Evolutionary conservation across 92 coral and sea anemone species (phyloP).

Genomic region (Phenganax subtilis): DNA sequence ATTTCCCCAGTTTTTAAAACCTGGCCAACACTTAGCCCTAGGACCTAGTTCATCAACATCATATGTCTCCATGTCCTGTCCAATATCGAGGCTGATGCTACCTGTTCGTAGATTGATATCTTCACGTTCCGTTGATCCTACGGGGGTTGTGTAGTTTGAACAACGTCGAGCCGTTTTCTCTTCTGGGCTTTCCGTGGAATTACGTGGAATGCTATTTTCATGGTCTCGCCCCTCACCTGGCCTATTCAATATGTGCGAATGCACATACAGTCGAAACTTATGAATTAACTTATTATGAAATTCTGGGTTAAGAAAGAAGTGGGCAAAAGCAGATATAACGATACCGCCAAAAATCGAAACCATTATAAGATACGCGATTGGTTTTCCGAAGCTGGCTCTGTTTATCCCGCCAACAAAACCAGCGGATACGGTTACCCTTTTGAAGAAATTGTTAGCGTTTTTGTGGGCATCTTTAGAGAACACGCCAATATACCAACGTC

Average conservation of each 20-base stretch:
- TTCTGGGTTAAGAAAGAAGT: conserved; percentile 86
- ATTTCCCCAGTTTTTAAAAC: conserved; percentile 59
- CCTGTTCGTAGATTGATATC: conserved; percentile 35
- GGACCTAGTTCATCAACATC: conserved; percentile 29
- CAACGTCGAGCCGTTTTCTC: too few relatives aligned
- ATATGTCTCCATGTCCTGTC: neutral
- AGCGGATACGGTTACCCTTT: conserved; percentile 57
- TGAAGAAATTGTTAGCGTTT: conserved; percentile 14
- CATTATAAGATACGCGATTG: conserved; percentile 58
- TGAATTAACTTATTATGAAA: conserved; percentile 50
- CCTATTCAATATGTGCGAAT: neutral
- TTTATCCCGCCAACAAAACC: conserved; percentile 55
- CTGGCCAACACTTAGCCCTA: conserved; percentile 53
- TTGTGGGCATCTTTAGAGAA: conserved; percentile 40
- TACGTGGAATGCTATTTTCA: conserved; percentile 3
- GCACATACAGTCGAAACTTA: conserved; percentile 10
- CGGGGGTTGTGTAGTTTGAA: too few relatives aligned
- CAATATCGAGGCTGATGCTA: conserved; percentile 43
- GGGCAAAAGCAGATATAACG: conserved; percentile 68
- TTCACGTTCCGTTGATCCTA: neutral
- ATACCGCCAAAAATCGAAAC: conserved; percentile 66
- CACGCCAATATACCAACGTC: conserved; percentile 92
- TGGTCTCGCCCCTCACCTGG: conserved; percentile 33
- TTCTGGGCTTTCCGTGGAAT: neutral
- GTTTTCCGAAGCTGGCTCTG: conserved; percentile 56